Evolutionary conservation across 2,797 vertebrate species (phyloP).

Genomic region (Phrynocephalus vlangalii): DNA sequence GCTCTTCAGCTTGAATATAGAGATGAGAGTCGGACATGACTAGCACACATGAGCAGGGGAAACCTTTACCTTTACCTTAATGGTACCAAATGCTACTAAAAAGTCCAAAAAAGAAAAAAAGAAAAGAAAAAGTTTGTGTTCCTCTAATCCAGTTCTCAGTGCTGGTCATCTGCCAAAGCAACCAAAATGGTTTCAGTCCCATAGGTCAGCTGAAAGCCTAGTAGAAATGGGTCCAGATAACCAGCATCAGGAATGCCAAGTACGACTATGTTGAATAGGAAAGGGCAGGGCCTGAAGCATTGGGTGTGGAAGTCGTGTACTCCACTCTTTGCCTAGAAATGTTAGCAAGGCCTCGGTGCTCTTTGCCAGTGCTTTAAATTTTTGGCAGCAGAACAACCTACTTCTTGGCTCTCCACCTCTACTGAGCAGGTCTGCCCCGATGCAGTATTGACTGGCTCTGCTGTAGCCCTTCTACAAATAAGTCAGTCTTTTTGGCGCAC

Average conservation of each 20-base stretch:
- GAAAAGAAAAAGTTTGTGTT: too few species aligned
- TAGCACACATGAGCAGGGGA: too few species aligned
- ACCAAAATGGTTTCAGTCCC: too few species aligned
- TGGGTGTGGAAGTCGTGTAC: neutral
- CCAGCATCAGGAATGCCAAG: neutral
- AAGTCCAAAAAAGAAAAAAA: too few species aligned
- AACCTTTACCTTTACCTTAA: too few species aligned
- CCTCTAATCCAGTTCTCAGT: too few species aligned
- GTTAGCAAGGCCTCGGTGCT: neutral
- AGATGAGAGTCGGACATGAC: too few species aligned
- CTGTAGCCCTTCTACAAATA: neutral
- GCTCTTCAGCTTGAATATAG: too few species aligned
- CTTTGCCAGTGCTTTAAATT: neutral
- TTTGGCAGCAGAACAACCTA: neutral
- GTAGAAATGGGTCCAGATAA: too few species aligned
- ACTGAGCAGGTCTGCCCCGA: neutral
- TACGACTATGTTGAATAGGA: neutral
- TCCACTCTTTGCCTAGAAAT: neutral
- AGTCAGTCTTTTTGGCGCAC: rapidly evolving
- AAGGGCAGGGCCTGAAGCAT: neutral
- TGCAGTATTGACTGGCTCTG: neutral
- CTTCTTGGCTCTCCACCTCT: neutral
- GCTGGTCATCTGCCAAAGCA: too few species aligned
- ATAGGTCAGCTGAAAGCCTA: too few species aligned
- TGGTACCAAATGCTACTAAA: too few species aligned